Percentiles rank a stretch among this genome's conserved stretches.
Evolutionary conservation across 37 sponge, comb jelly and placozoan genomes (phyloP).

Genomic region (Eunapius fragilis): DNA sequence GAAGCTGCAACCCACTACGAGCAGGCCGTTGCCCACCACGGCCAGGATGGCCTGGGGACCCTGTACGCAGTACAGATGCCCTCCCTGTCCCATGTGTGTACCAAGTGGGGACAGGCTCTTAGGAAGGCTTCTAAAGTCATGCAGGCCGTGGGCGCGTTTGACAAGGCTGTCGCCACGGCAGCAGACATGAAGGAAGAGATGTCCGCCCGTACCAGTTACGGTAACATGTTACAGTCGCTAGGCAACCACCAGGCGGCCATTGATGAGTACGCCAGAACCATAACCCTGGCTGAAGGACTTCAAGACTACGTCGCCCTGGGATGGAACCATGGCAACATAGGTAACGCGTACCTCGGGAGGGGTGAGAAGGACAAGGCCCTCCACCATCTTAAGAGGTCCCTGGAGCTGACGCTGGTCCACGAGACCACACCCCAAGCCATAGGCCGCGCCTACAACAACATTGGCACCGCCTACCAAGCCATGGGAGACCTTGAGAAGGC

Average conservation of each 20-base stretch:
- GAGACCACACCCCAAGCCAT: conserved; percentile 44
- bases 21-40: not conserved
- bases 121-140: conserved; percentile 28
- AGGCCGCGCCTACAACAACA: conserved; percentile 58
- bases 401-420: conserved; percentile 28
- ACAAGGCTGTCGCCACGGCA: conserved; percentile 24
- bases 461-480: conserved; percentile 62
- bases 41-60: not conserved
- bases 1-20: not conserved
- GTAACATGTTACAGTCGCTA: conserved; percentile 47
- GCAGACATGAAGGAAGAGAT: conserved; percentile 33
- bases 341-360: conserved; percentile 54
- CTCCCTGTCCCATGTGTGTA: not conserved
- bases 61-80: not conserved
- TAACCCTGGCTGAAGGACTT: conserved; percentile 14
- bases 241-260: conserved; percentile 37
- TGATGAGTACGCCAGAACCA: conserved; percentile 30
- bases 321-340: conserved; percentile 65
- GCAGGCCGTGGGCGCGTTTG: conserved; percentile 30
- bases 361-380: conserved; percentile 45
- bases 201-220: conserved; percentile 35
- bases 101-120: conserved; percentile 20
- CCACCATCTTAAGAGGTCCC: conserved; percentile 33
- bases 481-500: conserved; percentile 29
- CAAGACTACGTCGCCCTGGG: conserved; percentile 37